phyloP scores from a whole-genome alignment of 2,888 invertebrate species.

The Antheraea assamensis region DNA sequence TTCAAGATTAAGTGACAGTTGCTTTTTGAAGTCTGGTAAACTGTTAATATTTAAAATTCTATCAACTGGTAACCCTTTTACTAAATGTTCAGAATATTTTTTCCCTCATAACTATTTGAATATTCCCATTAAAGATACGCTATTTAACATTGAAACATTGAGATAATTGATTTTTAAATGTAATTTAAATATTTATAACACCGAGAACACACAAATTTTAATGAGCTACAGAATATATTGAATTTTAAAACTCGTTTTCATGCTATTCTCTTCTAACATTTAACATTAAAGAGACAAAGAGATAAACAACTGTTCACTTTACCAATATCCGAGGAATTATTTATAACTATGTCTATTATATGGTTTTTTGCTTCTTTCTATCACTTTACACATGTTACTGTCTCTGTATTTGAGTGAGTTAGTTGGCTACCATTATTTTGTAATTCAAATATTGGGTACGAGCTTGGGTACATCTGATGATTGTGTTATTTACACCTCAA shows the following conservation, averaged over 20 bases:
- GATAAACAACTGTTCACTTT: neutral
- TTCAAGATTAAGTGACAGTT: no score
- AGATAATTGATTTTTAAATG: conserved; percentile 10
- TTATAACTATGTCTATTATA: neutral
- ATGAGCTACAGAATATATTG: neutral
- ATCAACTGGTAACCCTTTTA: no score
- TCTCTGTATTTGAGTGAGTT: neutral
- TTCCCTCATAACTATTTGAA: no score
- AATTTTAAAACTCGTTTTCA: neutral
- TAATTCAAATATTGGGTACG: neutral
- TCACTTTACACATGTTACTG: neutral
- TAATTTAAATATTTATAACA: conserved; percentile 4
- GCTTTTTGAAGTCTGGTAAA: no score
- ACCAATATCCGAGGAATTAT: neutral
- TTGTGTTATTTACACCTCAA: neutral
- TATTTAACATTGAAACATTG: neutral
- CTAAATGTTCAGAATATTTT: no score
- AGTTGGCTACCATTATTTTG: neutral
- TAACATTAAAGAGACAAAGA: neutral
- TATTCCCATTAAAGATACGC: neutral
- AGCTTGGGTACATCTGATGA: neutral
- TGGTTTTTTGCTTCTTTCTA: neutral
- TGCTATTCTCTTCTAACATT: conserved; percentile 5
- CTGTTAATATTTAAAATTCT: no score
- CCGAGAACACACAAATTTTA: neutral